Conservation (phyloP, 2,888 invertebrate genomes). For the Hyposoter didymator region DNA sequence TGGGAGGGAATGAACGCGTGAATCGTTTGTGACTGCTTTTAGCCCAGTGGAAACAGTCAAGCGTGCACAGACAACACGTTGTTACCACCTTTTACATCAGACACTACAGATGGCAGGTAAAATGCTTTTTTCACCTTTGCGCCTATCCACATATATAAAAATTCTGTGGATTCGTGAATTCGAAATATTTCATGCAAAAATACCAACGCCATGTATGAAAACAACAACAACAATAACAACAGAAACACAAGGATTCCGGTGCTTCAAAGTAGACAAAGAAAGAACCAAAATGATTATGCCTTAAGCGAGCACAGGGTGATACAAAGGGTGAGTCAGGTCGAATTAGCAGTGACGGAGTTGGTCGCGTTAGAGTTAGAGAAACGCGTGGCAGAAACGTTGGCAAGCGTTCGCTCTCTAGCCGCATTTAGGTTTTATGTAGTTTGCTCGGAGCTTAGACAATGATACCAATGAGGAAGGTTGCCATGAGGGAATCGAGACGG, state of each 20-base stretch:
- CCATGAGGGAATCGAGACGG: slow-evolving; percentile 32
- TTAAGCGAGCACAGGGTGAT: neutral
- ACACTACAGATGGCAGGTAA: slow-evolving; percentile 37
- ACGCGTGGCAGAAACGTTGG: slow-evolving; percentile 28
- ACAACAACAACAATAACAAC: slow-evolving; percentile 4
- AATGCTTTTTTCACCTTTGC: neutral
- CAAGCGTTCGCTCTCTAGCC: slow-evolving; percentile 43
- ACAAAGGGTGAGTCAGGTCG: slow-evolving; percentile 25
- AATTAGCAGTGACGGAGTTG: slow-evolving; percentile 50
- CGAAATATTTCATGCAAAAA: slow-evolving; percentile 9
- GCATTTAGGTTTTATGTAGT: slow-evolving; percentile 31
- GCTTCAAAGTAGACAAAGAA: neutral
- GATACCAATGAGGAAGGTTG: slow-evolving; percentile 58
- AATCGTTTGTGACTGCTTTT: slow-evolving; percentile 34
- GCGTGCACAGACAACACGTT: slow-evolving; percentile 53
- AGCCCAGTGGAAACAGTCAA: slow-evolving; percentile 55
- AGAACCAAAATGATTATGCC: neutral
- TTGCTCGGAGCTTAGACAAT: slow-evolving; percentile 55
- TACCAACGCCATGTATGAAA: slow-evolving; percentile 3
- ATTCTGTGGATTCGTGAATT: slow-evolving; percentile 7
- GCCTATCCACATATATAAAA: neutral
- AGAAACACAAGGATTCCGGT: slow-evolving; percentile 11
- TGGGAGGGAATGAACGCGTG: slow-evolving; percentile 63
- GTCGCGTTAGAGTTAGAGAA: neutral
- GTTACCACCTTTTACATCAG: slow-evolving; percentile 56